Base-by-base conservation (phyloP, 2,113 vertebrate species). In the Neodontobutis hainanensis region DNA sequence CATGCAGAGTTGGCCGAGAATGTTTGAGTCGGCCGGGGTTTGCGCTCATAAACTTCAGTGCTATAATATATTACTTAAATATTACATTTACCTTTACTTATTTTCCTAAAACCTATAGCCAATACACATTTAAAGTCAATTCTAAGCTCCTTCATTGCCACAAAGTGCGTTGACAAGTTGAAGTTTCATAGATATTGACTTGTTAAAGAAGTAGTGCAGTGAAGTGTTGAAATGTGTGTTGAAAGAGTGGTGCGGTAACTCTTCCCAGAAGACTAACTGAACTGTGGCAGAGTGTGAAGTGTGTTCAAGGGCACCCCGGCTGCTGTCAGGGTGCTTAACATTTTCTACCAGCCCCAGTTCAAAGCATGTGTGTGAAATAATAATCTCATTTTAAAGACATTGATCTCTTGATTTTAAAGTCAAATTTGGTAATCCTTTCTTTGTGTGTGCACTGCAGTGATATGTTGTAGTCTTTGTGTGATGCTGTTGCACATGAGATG, bases 251-350 rank as follows among this genome's bases (percentile, higher is more conserved):
- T 36, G 70, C 44, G 16, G 52, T 70, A 73, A 70, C 76, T 32
- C 61, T 12, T 82, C 84, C 77, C 80, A 58, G 56, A 32, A 64
- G 83, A 71, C 71, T 67, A 42, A 50, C 70, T 70, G 68, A 78
- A 68, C 78, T 68, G 56, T 72, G 55, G 53, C 63, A 48, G 11
- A 62, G 80, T 70, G 73, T 75, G 82, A 85, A 83, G 73, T 77
- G 68, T 70, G 73, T 90, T 88, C 87, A 90, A 90, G 87, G 87
- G 67, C 82, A 42, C 70, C 70, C 70, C 60, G 70, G 78, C 65
- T 77, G 65, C 73, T 68, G 78, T 79, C 72, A 55, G 77, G 57
- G 69, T 47, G 70, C 61, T 81, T 83, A 77, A 74, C 73, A 73
- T 79, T 81, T 73, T 72, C 14, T 40, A 40, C 71, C 77, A 53